Percentiles rank a stretch among this genome's conserved stretches.
Evolutionary conservation across 2,888 invertebrate genomes (phyloP).

Genomic region (Sphaeridia pumilis): DNA sequence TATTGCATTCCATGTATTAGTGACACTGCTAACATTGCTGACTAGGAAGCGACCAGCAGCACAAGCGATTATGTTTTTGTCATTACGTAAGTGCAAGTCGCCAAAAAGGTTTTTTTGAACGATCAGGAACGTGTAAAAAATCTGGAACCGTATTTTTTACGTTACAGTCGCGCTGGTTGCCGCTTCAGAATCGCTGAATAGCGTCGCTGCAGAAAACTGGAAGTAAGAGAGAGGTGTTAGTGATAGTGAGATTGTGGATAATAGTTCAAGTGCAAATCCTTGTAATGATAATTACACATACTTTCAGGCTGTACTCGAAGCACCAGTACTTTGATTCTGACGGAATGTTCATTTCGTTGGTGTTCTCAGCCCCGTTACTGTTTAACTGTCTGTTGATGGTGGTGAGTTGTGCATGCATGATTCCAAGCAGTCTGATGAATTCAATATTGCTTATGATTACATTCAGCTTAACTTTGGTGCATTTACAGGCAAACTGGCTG

Average conservation of each 20-base stretch:
- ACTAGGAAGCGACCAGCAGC: constrained; percentile 77
- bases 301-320: constrained; percentile 60
- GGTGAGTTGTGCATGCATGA: constrained; percentile 51
- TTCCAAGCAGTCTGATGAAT: too few species aligned
- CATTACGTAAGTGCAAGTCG: constrained; percentile 67
- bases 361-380: constrained; percentile 84
- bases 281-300: not conserved
- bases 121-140: too few species aligned
- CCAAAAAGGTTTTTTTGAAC: too few species aligned
- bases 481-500: too few species aligned
- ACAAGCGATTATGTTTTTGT: constrained; percentile 68
- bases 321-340: constrained; percentile 91
- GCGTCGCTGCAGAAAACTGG: constrained; percentile 79
- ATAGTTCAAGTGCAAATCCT: too few species aligned
- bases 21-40: constrained; percentile 64
- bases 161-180: constrained; percentile 71
- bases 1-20: constrained; percentile 59
- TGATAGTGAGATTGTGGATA: too few species aligned
- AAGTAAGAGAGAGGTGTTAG: constrained; percentile 44
- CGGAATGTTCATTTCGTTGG: constrained; percentile 84
- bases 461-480: too few species aligned
- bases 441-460: too few species aligned
- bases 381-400: constrained; percentile 87
- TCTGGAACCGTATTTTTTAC: not conserved
- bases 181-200: constrained; percentile 81